Evolutionary conservation across 2,888 invertebrate species (phyloP).

Genomic region (Eristalinus aeneus): DNA sequence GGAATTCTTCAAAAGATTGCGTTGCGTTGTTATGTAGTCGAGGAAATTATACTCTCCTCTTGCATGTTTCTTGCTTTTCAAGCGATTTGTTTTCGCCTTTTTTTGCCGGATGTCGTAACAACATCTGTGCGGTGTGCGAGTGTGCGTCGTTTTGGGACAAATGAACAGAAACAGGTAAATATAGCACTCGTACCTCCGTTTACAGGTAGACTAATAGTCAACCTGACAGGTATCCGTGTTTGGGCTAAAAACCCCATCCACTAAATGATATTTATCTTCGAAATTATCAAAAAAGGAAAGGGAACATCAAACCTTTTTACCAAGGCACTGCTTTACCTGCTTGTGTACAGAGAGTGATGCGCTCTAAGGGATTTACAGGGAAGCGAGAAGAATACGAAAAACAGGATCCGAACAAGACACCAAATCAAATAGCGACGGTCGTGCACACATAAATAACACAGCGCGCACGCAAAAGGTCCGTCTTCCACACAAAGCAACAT

Average conservation of each 20-base stretch:
- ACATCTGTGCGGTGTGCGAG: slow-evolving; percentile 11
- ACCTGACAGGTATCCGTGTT: slow-evolving; percentile 25
- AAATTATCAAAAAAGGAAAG: slow-evolving; percentile 41
- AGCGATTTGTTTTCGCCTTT: neutral
- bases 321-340: neutral
- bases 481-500: neutral
- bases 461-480: neutral
- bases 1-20: slow-evolving; percentile 32
- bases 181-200: neutral
- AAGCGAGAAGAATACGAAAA: slow-evolving; percentile 15
- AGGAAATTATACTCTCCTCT: slow-evolving; percentile 2
- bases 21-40: neutral
- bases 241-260: slow-evolving; percentile 16
- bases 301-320: neutral
- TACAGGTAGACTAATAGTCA: slow-evolving; percentile 37
- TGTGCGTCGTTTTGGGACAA: slow-evolving; percentile 11
- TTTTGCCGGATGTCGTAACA: slow-evolving; percentile 54
- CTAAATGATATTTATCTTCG: slow-evolving; percentile 59
- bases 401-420: slow-evolving; percentile 44
- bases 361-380: neutral
- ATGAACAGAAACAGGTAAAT: neutral
- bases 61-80: neutral
- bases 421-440: slow-evolving; percentile 23
- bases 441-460: slow-evolving; percentile 3
- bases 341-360: neutral